Base-by-base conservation (phyloP, 2,797 vertebrate genomes). In the Typhlichthys subterraneus region DNA sequence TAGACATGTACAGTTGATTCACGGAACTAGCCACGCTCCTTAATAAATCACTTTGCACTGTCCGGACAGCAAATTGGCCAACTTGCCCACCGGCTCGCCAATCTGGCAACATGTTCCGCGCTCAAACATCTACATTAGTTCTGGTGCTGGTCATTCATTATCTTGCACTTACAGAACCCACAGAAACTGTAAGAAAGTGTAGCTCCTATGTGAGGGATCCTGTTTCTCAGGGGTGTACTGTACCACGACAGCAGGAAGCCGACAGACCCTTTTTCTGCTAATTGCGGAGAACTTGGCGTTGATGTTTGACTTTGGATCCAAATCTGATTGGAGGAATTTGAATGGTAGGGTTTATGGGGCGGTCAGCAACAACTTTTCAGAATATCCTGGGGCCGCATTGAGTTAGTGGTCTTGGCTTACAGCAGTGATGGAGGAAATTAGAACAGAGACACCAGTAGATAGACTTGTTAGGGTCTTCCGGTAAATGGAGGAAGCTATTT, bases 1-100 rank as follows among this genome's bases (percentile, higher is more conserved):
- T 61, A 74, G 42, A 29, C 57, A 23, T 79, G 13, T 46, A 51
- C 62, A 68, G 80, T 84, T 64, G 79, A 79, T 67, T 87, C 74
- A 78, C 59, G 63, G 49, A 63, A 23, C 63, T n/a, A 55, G 19
- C 42, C 45, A 52, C 7, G 46, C 45, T 23, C 56, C 50, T 17
- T 46, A 72, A 79, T 51, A 53, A 70, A 57, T 57, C 61, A 13
- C 6, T 55, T 57, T 3, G 29, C 19, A 45, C 19, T 49, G 5
- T 64, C 55, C 65, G 72, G 67, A 80, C 50, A 64, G 69, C 9
- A 0, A 63, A 53, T 53, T 61, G 59, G 65, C 77, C 73, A 72
- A 66, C 71, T 9, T 11, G 8, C 33, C n/a, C 33, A 46, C 53
- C 1, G 72, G 19, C 19, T 1, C 19, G 0, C 19, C 19, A 81